Evolutionary conservation across 2,797 vertebrate genomes (phyloP).

Genomic region (Eospalax fontanierii): DNA sequence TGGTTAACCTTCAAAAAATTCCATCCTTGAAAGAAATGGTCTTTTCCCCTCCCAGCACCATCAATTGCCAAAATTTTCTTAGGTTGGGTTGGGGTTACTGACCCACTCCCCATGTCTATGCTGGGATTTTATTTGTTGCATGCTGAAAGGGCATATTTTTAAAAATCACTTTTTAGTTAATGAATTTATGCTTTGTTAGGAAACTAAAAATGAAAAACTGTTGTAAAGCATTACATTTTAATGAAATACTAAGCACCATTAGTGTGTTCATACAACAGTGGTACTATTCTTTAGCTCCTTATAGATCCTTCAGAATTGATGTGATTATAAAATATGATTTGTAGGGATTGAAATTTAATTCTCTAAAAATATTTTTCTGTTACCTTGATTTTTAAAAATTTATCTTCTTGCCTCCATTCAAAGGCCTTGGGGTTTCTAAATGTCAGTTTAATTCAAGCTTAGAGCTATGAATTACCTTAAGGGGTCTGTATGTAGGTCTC

Average conservation of each 20-base stretch:
- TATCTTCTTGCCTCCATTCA: conserved; percentile 27
- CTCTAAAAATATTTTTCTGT: conserved; percentile 17
- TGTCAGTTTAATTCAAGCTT: conserved; percentile 25
- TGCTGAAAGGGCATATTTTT: too few species aligned
- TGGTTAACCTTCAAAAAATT: too few species aligned
- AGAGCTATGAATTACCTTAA: conserved; percentile 44
- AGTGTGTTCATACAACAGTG: conserved; percentile 39
- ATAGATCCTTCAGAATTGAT: conserved; percentile 30
- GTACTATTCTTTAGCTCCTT: conserved; percentile 37
- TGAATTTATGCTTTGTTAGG: not conserved
- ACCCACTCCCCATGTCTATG: too few species aligned
- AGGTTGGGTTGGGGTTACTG: too few species aligned
- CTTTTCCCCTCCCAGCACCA: too few species aligned
- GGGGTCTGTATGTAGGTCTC: conserved; percentile 20
- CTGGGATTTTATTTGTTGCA: too few species aligned
- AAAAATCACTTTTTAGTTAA: too few species aligned
- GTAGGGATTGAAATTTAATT: conserved; percentile 36
- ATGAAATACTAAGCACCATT: not conserved
- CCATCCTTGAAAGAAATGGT: too few species aligned
- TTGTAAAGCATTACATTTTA: conserved; percentile 27
- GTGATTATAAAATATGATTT: conserved; percentile 46
- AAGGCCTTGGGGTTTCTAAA: conserved; percentile 22
- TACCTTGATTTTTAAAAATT: conserved; percentile 28
- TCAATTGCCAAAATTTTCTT: too few species aligned
- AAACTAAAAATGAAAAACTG: conserved; percentile 18